A percentile compares a stretch with the other conserved stretches of the same genome.
Evolutionary conservation across 2,113 vertebrate species (phyloP).

Genomic region (Eubucco bourcierii): DNA sequence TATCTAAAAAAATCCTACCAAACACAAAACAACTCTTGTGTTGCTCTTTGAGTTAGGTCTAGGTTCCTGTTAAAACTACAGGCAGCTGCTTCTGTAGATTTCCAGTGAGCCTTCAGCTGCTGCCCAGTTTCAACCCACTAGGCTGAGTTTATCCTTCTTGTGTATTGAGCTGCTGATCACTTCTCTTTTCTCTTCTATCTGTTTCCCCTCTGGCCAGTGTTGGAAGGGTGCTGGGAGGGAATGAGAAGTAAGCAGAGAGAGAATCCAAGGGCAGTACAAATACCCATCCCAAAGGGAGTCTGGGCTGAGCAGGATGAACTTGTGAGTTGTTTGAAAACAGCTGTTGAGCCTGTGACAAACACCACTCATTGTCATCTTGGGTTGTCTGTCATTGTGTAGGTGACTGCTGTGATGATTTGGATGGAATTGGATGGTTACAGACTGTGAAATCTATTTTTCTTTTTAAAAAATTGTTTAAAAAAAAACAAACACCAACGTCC

Average conservation of each 20-base stretch:
- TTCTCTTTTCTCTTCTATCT: not conserved
- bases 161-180: not conserved
- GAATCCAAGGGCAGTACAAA: not conserved
- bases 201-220: not conserved
- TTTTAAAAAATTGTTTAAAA: not conserved
- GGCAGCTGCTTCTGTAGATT: not conserved
- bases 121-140: not conserved
- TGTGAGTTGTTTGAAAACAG: not conserved
- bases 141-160: not conserved
- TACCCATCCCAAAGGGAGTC: not conserved
- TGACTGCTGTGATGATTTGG: not conserved
- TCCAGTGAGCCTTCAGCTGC: not conserved
- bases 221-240: not conserved
- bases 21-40: too few species aligned
- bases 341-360: not conserved
- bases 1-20: not conserved
- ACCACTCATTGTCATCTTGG: not conserved
- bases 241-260: not conserved
- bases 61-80: not conserved
- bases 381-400: accelerated
- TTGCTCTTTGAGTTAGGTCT: not conserved
- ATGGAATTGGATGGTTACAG: not conserved
- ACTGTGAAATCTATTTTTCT: not conserved
- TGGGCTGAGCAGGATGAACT: not conserved
- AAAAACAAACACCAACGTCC: not conserved